Evolutionary conservation across 1,140 invertebrate species (phyloP).

Genomic region (Platorchestia sp.): DNA sequence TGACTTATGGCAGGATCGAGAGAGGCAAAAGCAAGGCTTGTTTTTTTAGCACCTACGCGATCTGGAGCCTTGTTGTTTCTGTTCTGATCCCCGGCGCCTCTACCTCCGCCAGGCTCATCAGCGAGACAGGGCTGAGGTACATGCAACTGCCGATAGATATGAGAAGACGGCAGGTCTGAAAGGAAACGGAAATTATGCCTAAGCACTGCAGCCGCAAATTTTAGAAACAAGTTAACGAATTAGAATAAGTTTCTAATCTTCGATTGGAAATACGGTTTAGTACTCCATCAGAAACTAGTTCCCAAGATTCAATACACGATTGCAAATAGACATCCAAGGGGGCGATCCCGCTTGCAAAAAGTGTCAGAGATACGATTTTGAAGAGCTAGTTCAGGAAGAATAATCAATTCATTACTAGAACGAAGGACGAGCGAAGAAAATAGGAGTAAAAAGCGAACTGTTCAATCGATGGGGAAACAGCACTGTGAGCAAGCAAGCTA

Average conservation of each 20-base stretch:
- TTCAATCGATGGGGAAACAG: background rate
- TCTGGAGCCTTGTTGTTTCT: conserved; percentile 6
- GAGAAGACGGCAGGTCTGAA: background rate
- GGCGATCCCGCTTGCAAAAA: background rate
- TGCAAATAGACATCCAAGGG: background rate
- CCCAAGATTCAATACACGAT: background rate
- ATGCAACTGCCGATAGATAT: background rate
- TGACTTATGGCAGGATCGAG: background rate
- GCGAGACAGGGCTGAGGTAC: background rate
- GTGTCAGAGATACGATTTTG: background rate
- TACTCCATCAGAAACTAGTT: background rate
- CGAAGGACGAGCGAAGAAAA: background rate
- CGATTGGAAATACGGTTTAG: background rate
- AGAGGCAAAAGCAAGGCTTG: background rate
- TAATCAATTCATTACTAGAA: no score
- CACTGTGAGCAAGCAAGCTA: background rate
- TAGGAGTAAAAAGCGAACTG: background rate
- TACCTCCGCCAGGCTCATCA: background rate
- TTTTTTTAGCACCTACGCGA: conserved; percentile 7
- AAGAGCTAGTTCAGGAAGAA: background rate
- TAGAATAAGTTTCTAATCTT: background rate
- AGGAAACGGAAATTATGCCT: background rate
- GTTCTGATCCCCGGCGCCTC: background rate
- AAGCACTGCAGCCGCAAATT: background rate
- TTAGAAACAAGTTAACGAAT: background rate